Conservation (phyloP, 2,888 invertebrate genomes). For the Nipponacmea schrenckii region DNA sequence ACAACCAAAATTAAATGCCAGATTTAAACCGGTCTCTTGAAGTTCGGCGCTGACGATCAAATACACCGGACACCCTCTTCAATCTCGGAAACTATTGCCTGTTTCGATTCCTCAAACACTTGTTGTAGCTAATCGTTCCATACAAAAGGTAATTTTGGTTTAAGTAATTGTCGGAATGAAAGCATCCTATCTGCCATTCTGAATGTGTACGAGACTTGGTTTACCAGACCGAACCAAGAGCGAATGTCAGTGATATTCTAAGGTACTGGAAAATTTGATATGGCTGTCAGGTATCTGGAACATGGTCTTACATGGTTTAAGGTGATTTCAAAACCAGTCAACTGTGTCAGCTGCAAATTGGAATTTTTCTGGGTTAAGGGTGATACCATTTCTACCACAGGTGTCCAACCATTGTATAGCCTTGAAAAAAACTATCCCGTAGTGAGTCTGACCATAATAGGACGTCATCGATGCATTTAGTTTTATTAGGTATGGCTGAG, state of each 20-base stretch:
- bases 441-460: conserved; percentile 23
- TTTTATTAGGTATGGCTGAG: conserved; percentile 40
- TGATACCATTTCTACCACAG: conserved; percentile 40
- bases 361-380: conserved; percentile 41
- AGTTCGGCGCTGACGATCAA: too few relatives aligned
- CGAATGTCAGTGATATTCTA: conserved; percentile 37
- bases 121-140: conserved; percentile 28
- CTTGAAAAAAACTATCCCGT: conserved; percentile 38
- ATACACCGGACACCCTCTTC: too few relatives aligned
- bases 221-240: conserved; percentile 45
- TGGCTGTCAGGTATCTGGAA: conserved; percentile 29
- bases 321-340: conserved; percentile 39
- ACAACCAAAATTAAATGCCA: too few relatives aligned
- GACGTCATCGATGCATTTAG: too few relatives aligned
- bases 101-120: conserved; percentile 23
- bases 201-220: conserved; percentile 44
- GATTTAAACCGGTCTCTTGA: too few relatives aligned
- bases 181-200: conserved; percentile 38
- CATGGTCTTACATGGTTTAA: conserved; percentile 33
- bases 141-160: conserved; percentile 29
- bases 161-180: conserved; percentile 41
- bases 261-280: conserved; percentile 39
- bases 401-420: conserved; percentile 38
- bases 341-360: conserved; percentile 34
- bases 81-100: too few relatives aligned